Base-by-base conservation (phyloP, 2,113 vertebrate species). In the Ibidorhyncha struthersii region DNA sequence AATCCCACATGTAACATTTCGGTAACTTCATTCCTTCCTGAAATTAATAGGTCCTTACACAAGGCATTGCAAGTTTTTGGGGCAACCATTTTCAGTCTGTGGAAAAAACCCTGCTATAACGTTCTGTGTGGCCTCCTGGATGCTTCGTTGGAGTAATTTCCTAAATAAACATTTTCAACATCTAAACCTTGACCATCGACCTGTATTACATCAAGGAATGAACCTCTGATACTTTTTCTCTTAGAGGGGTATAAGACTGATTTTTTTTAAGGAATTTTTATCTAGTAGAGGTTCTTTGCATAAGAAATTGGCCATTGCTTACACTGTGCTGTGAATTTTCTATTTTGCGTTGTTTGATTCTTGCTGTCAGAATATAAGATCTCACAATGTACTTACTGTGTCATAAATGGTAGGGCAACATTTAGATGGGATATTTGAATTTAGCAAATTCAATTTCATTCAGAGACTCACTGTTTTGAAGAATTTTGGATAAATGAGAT, bases 351-450 rank as follows among this genome's bases (percentile, higher is more conserved):
- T 95, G 56, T 93, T 96, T 97, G 82, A 87, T 41, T 84, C 78
- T 90, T 73, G 30, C 65, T 49, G 34, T 45, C 43, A 43, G 43
- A 76, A 85, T 59, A 21, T 47, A 71, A 90, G 45, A 85, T 91
- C 41, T 79, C 45, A 86, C 69, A 56, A 47, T 76, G 27, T 82
- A 34, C 78, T 55, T 90, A 82, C 14, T 71, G 43, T 88, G 71
- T 83, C 72, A 90, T n/a, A 96, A 72, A 67, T 8, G 4, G 4
- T 55, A 73, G 27, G 34, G 14, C 25, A 90, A 86, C 10, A 30
- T 82, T 67, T 62, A 93, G 59, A 81, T 79, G 77, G 36, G 56
- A 32, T 93, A 72, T 93, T 92, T 89, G 70, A 94, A 98, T 97
- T 83, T 90, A 79, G 30, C 34, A 86, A 73, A 85, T 89, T 65